phyloP scores from a whole-genome alignment of 2,113 vertebrate species.

The Pygoscelis adeliae region DNA sequence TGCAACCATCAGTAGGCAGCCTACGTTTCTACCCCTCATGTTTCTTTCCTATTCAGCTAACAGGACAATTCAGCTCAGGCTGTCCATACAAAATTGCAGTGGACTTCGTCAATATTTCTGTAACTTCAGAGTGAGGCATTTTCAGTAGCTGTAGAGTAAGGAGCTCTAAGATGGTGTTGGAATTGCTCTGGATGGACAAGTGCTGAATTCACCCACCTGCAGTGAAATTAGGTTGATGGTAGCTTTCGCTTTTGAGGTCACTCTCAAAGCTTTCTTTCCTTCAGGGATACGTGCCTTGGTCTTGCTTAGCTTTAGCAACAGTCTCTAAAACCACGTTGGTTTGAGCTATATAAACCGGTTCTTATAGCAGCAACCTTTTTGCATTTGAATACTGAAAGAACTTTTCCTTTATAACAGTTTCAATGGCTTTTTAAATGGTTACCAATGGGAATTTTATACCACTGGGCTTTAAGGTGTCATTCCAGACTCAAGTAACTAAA shows the following conservation, averaged over 20 bases:
- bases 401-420: neutral
- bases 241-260: neutral
- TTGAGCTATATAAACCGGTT: neutral
- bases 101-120: neutral
- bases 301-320: neutral
- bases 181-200: neutral
- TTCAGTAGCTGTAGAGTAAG: neutral
- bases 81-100: neutral
- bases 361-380: neutral
- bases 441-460: neutral
- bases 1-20: neutral
- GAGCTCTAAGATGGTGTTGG: neutral
- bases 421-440: neutral
- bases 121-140: neutral
- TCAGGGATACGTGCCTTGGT: neutral
- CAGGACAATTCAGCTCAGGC: neutral
- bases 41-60: neutral
- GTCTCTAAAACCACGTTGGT: neutral
- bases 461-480: neutral
- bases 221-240: neutral
- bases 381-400: neutral
- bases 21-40: rapidly evolving
- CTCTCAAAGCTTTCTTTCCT: neutral
- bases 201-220: neutral
- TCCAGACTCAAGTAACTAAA: neutral